Evolutionary conservation across 2,888 invertebrate species (phyloP).

Genomic region (Pandemis heparana): DNA sequence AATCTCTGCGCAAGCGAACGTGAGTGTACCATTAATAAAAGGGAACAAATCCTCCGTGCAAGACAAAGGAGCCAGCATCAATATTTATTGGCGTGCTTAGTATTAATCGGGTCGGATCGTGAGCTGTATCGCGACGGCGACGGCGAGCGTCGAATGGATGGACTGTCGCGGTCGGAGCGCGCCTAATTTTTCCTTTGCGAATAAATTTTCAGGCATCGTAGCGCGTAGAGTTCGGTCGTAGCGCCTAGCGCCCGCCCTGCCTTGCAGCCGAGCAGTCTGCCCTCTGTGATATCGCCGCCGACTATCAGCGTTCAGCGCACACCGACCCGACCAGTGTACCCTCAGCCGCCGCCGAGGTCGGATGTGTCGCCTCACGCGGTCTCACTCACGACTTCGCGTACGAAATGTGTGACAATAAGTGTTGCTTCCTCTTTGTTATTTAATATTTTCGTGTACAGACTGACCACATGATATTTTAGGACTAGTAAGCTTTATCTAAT

Average conservation of each 20-base stretch:
- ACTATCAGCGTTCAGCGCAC: constrained; percentile 19
- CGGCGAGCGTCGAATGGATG: constrained; percentile 71
- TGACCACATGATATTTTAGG: constrained; percentile 29
- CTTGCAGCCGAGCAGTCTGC: constrained; percentile 42
- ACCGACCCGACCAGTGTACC: constrained; percentile 64
- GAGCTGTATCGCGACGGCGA: constrained; percentile 71
- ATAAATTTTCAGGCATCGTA: constrained; percentile 69
- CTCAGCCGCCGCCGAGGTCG: constrained; percentile 65
- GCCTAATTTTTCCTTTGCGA: constrained; percentile 74
- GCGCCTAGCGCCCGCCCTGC: constrained; percentile 66
- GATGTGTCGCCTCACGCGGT: constrained; percentile 68
- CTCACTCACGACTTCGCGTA: constrained; percentile 65
- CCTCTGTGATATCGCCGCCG: constrained; percentile 57
- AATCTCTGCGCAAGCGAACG: constrained; percentile 66
- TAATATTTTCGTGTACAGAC: constrained; percentile 61
- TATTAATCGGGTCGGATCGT: constrained; percentile 82
- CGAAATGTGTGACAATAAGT: constrained; percentile 85
- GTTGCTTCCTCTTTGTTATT: constrained; percentile 81
- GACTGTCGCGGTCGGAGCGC: constrained; percentile 75
- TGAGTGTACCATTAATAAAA: constrained; percentile 80
- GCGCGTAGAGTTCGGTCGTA: constrained; percentile 65
- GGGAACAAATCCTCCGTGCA: constrained; percentile 76
- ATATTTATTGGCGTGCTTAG: constrained; percentile 85
- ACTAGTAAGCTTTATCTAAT: constrained; percentile 29
- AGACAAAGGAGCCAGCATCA: constrained; percentile 83